phyloP scores from a whole-genome alignment of 2,113 vertebrate genomes.

The Lagopus muta region DNA sequence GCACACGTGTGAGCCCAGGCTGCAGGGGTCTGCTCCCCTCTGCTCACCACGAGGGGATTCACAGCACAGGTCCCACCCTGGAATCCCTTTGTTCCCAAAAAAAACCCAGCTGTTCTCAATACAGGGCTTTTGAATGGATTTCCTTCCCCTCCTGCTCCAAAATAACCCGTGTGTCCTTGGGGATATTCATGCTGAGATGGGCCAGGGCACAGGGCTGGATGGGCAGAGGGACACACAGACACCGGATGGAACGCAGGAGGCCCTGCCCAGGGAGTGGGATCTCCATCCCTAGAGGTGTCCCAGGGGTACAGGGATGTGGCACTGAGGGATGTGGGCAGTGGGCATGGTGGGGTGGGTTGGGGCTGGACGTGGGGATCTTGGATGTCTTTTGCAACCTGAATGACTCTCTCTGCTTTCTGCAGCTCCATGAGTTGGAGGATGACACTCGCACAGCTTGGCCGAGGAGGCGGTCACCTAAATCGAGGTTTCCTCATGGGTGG shows the following conservation, averaged over 20 bases:
- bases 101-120: background rate
- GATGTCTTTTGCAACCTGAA: background rate
- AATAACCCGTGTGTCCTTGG: background rate
- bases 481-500: fast-evolving
- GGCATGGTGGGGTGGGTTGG: background rate
- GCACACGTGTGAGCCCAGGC: background rate
- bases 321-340: background rate
- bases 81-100: background rate
- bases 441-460: too few species aligned
- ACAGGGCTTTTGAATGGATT: background rate
- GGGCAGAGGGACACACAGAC: fast-evolving
- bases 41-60: background rate
- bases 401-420: background rate
- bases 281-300: background rate
- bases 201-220: fast-evolving
- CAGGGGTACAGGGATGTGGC: too few species aligned
- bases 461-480: background rate
- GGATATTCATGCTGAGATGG: fast-evolving
- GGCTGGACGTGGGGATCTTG: background rate
- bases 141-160: conserved; percentile 33
- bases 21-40: fast-evolving
- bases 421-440: too few species aligned
- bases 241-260: background rate
- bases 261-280: too few species aligned
- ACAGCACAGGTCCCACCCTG: background rate